Conservation (phyloP, 2,888 invertebrate genomes). For the Athalia circularis region DNA sequence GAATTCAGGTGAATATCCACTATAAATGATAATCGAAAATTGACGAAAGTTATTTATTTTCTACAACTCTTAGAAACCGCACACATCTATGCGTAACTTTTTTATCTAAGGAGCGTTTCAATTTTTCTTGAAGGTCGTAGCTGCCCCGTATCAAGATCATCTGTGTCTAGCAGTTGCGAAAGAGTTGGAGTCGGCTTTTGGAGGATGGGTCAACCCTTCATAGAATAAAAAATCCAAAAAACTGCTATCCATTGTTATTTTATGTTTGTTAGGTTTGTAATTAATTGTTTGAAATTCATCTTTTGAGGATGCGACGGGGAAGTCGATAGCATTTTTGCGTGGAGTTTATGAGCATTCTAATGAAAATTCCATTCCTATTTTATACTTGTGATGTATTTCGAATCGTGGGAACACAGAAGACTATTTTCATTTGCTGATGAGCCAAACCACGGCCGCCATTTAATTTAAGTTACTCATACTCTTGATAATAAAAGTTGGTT, state of each 20-base stretch:
- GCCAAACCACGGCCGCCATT: too few relatives aligned
- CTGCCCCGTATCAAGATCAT: constrained; percentile 82
- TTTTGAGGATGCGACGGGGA: background rate
- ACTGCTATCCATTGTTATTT: background rate
- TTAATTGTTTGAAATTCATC: background rate
- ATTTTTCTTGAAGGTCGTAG: constrained; percentile 76
- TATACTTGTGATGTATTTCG: background rate
- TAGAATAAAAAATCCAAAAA: constrained; percentile 44
- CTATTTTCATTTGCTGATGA: too few relatives aligned
- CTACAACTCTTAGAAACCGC: background rate
- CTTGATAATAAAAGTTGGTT: too few relatives aligned
- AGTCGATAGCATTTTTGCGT: too few relatives aligned
- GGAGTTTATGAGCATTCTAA: too few relatives aligned
- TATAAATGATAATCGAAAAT: background rate
- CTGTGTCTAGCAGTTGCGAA: constrained; percentile 84
- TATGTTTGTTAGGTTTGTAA: background rate
- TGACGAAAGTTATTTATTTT: background rate
- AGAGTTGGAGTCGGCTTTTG: constrained; percentile 81
- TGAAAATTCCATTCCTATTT: background rate
- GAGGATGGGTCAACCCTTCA: constrained; percentile 82
- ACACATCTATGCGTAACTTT: background rate
- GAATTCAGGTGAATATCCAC: constrained; percentile 79
- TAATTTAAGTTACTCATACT: too few relatives aligned
- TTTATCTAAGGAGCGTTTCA: background rate
- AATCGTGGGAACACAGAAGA: too few relatives aligned